A percentile compares a stretch with the other conserved stretches of the same genome.
Conservation (phyloP, 2,113 vertebrate genomes). For the Mastomys coucha region DNA sequence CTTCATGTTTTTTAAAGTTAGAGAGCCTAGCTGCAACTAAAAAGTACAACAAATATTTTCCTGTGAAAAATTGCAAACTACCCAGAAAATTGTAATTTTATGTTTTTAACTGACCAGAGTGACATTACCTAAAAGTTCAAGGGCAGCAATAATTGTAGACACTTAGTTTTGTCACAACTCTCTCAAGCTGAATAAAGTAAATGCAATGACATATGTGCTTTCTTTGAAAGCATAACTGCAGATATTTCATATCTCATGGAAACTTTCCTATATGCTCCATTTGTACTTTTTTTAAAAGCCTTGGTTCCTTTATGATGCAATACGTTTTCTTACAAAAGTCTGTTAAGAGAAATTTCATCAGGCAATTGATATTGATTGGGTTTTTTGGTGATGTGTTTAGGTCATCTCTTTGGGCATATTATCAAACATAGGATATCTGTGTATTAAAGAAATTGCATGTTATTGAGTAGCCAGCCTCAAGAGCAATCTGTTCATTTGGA, state of each 20-base stretch:
- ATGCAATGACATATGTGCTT: not conserved
- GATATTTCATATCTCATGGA: not conserved
- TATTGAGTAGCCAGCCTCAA: constrained; percentile 46
- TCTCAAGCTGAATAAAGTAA: not conserved
- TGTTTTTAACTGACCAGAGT: not conserved
- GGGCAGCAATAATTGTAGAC: not conserved
- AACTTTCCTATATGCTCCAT: constrained; percentile 20
- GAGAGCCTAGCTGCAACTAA: not conserved
- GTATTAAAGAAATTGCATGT: constrained; percentile 38
- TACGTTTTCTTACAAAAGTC: constrained; percentile 33
- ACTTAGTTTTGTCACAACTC: constrained; percentile 24
- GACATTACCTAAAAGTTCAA: not conserved
- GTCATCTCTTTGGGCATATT: constrained; percentile 11
- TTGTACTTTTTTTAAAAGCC: constrained; percentile 12
- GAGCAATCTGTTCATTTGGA: constrained; percentile 14
- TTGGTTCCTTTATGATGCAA: constrained; percentile 42
- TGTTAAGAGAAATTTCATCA: constrained; percentile 41
- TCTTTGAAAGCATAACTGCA: not conserved
- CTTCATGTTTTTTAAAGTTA: not conserved
- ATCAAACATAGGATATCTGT: constrained; percentile 55
- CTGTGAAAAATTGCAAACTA: constrained; percentile 1
- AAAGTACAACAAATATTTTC: constrained; percentile 30
- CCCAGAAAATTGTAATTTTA: constrained; percentile 23
- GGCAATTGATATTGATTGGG: constrained; percentile 50
- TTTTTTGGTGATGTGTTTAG: constrained; percentile 41